Conservation (phyloP, 2,113 vertebrate species). For the Austrofundulus limnaeus region DNA sequence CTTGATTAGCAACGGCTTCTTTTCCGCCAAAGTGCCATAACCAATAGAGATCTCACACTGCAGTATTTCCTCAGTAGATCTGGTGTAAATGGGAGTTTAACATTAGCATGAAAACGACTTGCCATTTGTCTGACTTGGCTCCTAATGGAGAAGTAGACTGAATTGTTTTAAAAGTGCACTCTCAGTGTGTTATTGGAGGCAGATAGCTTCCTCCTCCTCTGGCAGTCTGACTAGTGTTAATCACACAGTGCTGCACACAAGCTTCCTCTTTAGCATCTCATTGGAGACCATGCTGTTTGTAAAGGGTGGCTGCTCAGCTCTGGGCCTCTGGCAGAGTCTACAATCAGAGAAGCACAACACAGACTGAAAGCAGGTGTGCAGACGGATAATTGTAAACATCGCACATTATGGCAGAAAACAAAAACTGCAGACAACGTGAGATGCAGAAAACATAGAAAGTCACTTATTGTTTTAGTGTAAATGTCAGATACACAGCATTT, state of each 20-base stretch:
- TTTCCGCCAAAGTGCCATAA: constrained; percentile 34
- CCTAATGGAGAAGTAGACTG: constrained; percentile 30
- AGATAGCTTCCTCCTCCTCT: constrained; percentile 24
- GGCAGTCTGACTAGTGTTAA: constrained; percentile 42
- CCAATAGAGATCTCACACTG: constrained; percentile 11
- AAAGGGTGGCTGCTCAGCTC: constrained; percentile 40
- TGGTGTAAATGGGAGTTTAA: constrained; percentile 39
- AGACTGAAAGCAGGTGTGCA: constrained; percentile 52
- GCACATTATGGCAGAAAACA: constrained; percentile 24
- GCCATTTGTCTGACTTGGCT: constrained; percentile 24
- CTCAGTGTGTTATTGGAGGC: constrained; percentile 5
- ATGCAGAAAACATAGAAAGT: constrained; percentile 14
- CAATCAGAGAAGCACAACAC: constrained; percentile 22
- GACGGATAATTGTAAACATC: constrained; percentile 48
- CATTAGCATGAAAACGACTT: constrained; percentile 12
- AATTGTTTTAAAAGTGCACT: constrained; percentile 32
- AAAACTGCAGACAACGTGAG: constrained; percentile 8
- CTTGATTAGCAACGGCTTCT: constrained; percentile 54
- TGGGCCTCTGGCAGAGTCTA: constrained; percentile 20
- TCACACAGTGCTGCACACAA: constrained; percentile 44
- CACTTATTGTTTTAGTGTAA: background rate
- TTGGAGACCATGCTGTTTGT: constrained; percentile 44
- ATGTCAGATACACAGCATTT: constrained; percentile 7
- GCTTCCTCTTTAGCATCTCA: constrained; percentile 35
- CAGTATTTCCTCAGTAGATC: constrained; percentile 15